A percentile compares a stretch with the other conserved stretches of the same genome.
Evolutionary conservation across 2,113 vertebrate genomes (phyloP).

Genomic region (Lichenostomus cassidix): DNA sequence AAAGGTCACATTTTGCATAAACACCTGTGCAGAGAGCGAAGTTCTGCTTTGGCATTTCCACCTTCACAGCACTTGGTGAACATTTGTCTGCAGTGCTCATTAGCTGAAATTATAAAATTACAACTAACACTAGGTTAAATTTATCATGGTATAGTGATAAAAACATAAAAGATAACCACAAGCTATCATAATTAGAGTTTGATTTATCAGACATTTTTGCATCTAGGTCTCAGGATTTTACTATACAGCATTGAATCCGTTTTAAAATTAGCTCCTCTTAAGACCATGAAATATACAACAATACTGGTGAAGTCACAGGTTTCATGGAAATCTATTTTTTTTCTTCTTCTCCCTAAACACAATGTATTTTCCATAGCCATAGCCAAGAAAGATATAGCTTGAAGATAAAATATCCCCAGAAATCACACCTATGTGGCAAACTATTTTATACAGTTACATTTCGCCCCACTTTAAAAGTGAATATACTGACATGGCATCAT

Average conservation of each 20-base stretch:
- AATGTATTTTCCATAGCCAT: neutral
- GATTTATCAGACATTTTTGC: neutral
- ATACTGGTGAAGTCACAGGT: neutral
- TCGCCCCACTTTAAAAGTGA: neutral
- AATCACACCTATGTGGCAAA: neutral
- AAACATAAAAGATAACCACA: neutral
- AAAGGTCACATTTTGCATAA: neutral
- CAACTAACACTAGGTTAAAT: neutral
- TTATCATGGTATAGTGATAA: neutral
- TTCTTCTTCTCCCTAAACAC: neutral
- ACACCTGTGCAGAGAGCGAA: neutral
- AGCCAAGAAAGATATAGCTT: neutral
- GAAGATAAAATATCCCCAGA: neutral
- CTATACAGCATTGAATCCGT: neutral
- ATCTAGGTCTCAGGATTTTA: neutral
- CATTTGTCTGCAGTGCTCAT: neutral
- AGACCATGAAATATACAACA: neutral
- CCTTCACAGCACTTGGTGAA: neutral
- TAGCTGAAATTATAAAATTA: neutral
- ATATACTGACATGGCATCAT: neutral
- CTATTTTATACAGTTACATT: neutral
- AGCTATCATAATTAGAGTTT: neutral
- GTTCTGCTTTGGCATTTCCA: neutral
- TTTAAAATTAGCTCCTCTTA: neutral
- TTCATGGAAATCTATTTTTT: neutral